phyloP scores from a whole-genome alignment of 2,113 vertebrate genomes.

The Falco punctatus region DNA sequence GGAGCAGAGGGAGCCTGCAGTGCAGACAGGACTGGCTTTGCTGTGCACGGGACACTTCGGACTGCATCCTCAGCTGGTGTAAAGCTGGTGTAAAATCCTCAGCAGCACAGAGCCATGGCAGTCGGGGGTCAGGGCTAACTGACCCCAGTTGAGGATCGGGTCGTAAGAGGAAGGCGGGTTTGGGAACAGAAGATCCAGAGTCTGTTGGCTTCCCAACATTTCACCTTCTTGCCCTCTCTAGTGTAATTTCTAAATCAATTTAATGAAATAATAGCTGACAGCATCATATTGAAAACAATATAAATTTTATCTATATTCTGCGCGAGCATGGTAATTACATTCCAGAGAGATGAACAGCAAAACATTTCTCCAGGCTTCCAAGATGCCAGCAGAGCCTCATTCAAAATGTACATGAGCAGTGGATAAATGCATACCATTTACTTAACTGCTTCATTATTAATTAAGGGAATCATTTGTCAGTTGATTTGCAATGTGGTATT shows the following conservation, averaged over 20 bases:
- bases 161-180: background rate
- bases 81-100: background rate
- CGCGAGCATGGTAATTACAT: background rate
- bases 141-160: background rate
- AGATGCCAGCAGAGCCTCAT: background rate
- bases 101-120: background rate
- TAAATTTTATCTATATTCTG: background rate
- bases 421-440: background rate
- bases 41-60: rapidly evolving
- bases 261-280: background rate
- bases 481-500: constrained; percentile 4
- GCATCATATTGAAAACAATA: background rate
- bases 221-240: background rate
- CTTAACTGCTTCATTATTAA: constrained; percentile 14
- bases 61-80: background rate
- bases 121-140: background rate
- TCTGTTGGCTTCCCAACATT: background rate
- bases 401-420: background rate
- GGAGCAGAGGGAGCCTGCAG: background rate
- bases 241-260: background rate
- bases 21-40: background rate
- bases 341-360: background rate
- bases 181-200: background rate
- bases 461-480: background rate
- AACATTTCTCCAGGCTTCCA: background rate